phyloP scores from a whole-genome alignment of 2,888 invertebrate genomes.

The Heliconius cydno region DNA sequence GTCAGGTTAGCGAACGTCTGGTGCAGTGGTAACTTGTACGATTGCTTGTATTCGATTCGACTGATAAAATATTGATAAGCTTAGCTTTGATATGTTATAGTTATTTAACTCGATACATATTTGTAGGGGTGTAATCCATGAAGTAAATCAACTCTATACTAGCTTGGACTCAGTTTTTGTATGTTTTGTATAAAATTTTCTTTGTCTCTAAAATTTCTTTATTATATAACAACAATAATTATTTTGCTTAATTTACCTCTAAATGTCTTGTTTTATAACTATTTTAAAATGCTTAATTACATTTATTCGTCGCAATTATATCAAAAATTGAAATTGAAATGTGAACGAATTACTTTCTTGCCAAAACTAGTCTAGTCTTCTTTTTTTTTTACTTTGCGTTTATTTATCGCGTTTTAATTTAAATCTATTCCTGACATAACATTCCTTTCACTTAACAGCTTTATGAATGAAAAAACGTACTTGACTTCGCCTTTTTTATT shows the following conservation, averaged over 20 bases:
- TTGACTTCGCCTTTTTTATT: conserved; percentile 6
- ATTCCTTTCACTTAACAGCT: conserved; percentile 56
- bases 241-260: too few relatives aligned
- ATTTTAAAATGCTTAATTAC: background rate
- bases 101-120: too few relatives aligned
- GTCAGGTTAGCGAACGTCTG: conserved; percentile 33
- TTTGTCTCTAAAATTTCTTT: background rate
- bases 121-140: too few relatives aligned
- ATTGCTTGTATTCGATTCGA: background rate
- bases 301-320: background rate
- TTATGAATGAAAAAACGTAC: background rate
- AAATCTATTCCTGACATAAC: conserved; percentile 24
- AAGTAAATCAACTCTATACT: too few relatives aligned
- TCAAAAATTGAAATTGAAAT: background rate
- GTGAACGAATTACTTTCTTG: conserved; percentile 5
- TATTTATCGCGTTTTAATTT: background rate
- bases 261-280: background rate
- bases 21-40: background rate
- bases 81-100: background rate
- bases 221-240: background rate
- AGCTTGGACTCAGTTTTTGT: background rate
- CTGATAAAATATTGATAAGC: background rate
- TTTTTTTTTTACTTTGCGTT: conserved; percentile 26
- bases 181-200: background rate
- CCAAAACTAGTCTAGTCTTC: conserved; percentile 34